phyloP scores from a whole-genome alignment of 2,113 vertebrate genomes.

The Dasyprocta punctata region DNA sequence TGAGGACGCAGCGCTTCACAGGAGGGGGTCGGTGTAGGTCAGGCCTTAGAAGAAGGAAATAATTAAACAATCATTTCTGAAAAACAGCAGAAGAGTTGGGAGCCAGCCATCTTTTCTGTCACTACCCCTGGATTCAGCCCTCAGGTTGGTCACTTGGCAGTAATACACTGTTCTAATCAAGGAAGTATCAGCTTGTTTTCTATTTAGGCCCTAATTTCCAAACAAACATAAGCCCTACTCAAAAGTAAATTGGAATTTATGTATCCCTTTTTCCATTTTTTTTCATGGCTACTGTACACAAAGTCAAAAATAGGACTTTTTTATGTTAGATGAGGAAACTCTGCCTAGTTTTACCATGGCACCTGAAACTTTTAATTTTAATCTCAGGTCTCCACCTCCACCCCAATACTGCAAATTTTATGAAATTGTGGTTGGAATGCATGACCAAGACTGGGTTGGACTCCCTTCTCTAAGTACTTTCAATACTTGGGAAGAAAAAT shows the following conservation, averaged over 20 bases:
- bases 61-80: conserved; percentile 88
- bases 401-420: not conserved
- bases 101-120: not conserved
- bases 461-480: not conserved
- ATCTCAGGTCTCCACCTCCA: not conserved
- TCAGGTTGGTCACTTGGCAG: not conserved
- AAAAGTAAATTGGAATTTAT: not conserved
- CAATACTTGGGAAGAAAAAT: not conserved
- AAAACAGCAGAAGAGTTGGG: conserved; percentile 52
- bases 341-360: conserved; percentile 4
- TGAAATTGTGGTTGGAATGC: not conserved
- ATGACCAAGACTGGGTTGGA: not conserved
- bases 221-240: conserved; percentile 17
- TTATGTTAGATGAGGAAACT: conserved; percentile 12
- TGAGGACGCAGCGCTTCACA: not conserved
- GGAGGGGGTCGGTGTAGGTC: conserved; percentile 53
- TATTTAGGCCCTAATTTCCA: not conserved
- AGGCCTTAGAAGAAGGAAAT: conserved; percentile 80
- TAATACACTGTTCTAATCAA: not conserved
- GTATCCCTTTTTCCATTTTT: not conserved
- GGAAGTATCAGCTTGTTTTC: conserved; percentile 12
- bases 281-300: not conserved
- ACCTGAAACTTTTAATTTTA: conserved; percentile 36
- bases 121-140: not conserved
- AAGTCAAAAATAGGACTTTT: conserved; percentile 2